Base-by-base conservation (phyloP, 1,140 invertebrate species). In the Nephila pilipes region DNA sequence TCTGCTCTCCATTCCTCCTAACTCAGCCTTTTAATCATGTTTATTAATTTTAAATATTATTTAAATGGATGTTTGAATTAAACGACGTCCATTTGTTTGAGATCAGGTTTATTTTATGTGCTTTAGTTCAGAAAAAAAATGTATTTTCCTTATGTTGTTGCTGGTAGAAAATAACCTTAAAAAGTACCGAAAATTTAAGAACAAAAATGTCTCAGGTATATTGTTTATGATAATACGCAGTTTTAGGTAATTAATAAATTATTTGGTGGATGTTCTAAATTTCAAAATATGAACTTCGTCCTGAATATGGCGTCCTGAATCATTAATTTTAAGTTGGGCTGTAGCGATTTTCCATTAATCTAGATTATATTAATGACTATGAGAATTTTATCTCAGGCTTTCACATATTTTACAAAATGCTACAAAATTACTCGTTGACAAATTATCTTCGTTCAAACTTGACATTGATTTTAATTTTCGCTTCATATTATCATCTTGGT, bases 11-110 rank as follows among this genome's bases (percentile, higher is more conserved):
- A n/a, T n/a, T n/a, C n/a, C n/a, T n/a, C n/a, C n/a, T n/a, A n/a
- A n/a, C n/a, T n/a, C n/a, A n/a, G n/a, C n/a, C n/a, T n/a, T n/a
- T n/a, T n/a, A n/a, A n/a, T n/a, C n/a, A n/a, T n/a, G n/a, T n/a
- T n/a, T n/a, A n/a, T n/a, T n/a, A n/a, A n/a, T n/a, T n/a, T n/a
- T n/a, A n/a, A n/a, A n/a, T n/a, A n/a, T n/a, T n/a, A n/a, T n/a
- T n/a, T n/a, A n/a, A n/a, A n/a, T n/a, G n/a, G n/a, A n/a, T n/a
- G n/a, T n/a, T n/a, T n/a, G n/a, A n/a, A n/a, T n/a, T n/a, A n/a
- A n/a, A n/a, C n/a, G n/a, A n/a, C n/a, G n/a, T n/a, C 65, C 12
- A 75, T 75, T 75, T 75, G 29, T 75, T 75, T 20, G n/a, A n/a
- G n/a, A n/a, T n/a, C n/a, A n/a, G n/a, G n/a, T n/a, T n/a, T n/a